A percentile compares a stretch with the other conserved stretches of the same genome.
These are phyloP conservation scores for Apistogramma diplotaenia DNA, from an alignment of 2,113 vertebrate species.

Conservation along the genomic window DNA sequence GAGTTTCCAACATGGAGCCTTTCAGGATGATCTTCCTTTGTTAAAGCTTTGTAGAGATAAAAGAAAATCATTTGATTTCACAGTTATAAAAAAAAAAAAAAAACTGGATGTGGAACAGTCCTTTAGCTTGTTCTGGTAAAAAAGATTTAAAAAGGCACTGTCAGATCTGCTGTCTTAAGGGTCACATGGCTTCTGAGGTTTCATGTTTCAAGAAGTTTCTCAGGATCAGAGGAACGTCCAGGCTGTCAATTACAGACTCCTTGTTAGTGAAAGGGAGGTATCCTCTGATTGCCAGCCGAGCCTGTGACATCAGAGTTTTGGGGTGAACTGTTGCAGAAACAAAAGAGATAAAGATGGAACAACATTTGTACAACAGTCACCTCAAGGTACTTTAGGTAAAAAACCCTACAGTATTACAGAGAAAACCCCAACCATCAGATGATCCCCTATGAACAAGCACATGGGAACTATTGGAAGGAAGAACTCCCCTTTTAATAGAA, in stretches of 20 bases:
- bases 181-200: conserved; percentile 50
- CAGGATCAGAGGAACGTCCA: conserved; percentile 84
- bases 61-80: background rate
- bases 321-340: conserved; percentile 79
- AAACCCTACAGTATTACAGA: background rate
- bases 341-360: background rate
- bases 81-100: background rate
- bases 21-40: background rate
- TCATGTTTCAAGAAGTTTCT: conserved; percentile 84
- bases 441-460: background rate
- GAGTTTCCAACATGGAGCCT: background rate
- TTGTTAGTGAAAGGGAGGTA: conserved; percentile 63
- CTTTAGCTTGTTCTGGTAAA: background rate
- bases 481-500: background rate
- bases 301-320: conserved; percentile 88
- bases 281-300: conserved; percentile 79
- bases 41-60: background rate
- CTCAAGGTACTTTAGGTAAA: background rate
- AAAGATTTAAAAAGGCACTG: background rate
- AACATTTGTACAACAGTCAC: background rate
- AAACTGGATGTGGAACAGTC: background rate
- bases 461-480: background rate
- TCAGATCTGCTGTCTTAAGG: background rate
- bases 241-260: conserved; percentile 60
- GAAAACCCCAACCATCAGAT: background rate